Conservation (phyloP, 2,113 vertebrate species). For the Limanda limanda region DNA sequence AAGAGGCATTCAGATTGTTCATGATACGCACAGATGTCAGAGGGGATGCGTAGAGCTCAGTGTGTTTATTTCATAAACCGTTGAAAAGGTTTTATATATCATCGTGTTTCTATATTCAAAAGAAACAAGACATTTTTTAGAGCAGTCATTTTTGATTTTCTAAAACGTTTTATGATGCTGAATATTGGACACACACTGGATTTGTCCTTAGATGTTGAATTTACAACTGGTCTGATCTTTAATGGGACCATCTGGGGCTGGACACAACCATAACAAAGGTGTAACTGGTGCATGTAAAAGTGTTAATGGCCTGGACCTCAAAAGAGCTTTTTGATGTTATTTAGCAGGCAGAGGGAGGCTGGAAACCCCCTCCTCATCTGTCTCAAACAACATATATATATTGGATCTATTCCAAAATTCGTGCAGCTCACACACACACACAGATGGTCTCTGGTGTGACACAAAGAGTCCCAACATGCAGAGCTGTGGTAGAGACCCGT, state of each 20-base stretch:
- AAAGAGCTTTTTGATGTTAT: constrained; percentile 42
- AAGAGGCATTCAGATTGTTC: no score
- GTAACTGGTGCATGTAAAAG: constrained; percentile 5
- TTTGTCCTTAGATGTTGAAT: constrained; percentile 12
- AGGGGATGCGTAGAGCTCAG: background rate
- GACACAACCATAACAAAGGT: constrained; percentile 1
- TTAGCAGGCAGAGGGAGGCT: constrained; percentile 14
- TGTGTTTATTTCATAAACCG: no score
- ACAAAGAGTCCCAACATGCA: background rate
- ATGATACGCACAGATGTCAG: background rate
- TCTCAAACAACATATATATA: constrained; percentile 34
- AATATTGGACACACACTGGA: background rate
- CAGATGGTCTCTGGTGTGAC: constrained; percentile 1
- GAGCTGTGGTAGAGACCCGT: background rate
- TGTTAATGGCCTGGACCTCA: constrained; percentile 40
- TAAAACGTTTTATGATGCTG: background rate
- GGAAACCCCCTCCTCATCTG: constrained; percentile 19
- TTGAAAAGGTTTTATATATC: no score
- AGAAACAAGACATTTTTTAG: no score
- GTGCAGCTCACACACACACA: background rate
- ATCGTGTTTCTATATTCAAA: background rate
- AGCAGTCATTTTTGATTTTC: no score
- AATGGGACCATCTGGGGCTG: constrained; percentile 5
- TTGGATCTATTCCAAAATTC: constrained; percentile 21
- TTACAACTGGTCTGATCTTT: constrained; percentile 6